Evolutionary conservation across 1,140 invertebrate species (phyloP).

Genomic region (Diorhabda elongata): DNA sequence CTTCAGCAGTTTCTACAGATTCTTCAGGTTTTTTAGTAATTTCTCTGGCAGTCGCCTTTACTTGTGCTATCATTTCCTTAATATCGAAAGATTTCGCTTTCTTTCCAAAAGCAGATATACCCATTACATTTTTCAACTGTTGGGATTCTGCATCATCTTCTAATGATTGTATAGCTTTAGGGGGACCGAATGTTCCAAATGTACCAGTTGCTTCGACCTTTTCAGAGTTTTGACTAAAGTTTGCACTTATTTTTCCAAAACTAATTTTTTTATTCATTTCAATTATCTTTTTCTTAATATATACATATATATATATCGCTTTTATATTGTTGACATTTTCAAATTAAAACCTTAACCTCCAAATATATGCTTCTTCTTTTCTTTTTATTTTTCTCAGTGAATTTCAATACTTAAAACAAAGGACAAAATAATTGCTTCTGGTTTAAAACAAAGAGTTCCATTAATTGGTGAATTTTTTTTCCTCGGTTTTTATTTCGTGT

Average conservation of each 20-base stretch:
- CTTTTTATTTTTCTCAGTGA: too few relatives aligned
- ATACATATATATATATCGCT: neutral
- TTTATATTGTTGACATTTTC: too few relatives aligned
- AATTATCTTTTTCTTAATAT: neutral
- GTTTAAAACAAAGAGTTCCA: too few relatives aligned
- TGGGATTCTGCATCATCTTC: conserved; percentile 65
- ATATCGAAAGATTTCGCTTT: conserved; percentile 74
- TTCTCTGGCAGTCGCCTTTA: conserved; percentile 50
- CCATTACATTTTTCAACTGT: conserved; percentile 67
- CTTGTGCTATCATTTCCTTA: conserved; percentile 53
- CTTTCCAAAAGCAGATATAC: conserved; percentile 71
- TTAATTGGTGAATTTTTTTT: too few relatives aligned
- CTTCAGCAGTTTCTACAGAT: conserved; percentile 27
- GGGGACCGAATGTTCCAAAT: conserved; percentile 35
- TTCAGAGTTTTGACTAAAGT: conserved; percentile 44
- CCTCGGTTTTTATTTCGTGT: too few relatives aligned
- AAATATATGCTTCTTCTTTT: too few relatives aligned
- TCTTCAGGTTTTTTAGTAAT: conserved; percentile 34
- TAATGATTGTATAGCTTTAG: conserved; percentile 57
- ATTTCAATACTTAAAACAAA: too few relatives aligned
- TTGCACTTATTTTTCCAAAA: conserved; percentile 58
- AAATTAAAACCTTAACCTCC: too few relatives aligned
- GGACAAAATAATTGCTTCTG: too few relatives aligned
- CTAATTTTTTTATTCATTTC: conserved; percentile 49
- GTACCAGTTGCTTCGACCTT: conserved; percentile 31